Percentiles rank a stretch among this genome's conserved stretches.
Conservation (phyloP, 1,140 invertebrate genomes). For the Phocides pigmalion region DNA sequence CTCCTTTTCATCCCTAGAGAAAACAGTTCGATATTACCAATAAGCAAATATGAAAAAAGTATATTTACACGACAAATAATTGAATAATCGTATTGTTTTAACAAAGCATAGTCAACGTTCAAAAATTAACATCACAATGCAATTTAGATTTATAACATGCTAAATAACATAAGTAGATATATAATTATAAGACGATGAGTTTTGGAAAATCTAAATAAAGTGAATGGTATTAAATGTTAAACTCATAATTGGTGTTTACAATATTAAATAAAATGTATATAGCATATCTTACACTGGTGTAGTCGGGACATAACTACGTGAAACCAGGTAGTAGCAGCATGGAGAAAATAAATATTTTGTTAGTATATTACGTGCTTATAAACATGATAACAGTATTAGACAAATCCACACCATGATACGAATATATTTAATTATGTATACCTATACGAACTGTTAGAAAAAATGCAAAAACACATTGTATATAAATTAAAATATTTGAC, state of each 20-base stretch:
- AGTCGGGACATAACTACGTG: constrained; percentile 82
- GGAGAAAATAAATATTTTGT: constrained; percentile 59
- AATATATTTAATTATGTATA: constrained; percentile 26
- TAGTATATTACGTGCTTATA: constrained; percentile 55
- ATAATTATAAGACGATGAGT: neutral
- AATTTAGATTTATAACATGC: neutral
- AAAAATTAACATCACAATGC: neutral
- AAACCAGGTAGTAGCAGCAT: constrained; percentile 69
- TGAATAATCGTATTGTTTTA: neutral
- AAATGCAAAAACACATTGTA: constrained; percentile 24
- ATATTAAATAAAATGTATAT: constrained; percentile 13
- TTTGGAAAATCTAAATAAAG: constrained; percentile 8
- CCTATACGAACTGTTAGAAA: constrained; percentile 24
- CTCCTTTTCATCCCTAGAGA: constrained; percentile 91
- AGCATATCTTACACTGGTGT: constrained; percentile 86
- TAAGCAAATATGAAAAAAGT: neutral
- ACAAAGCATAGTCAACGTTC: neutral
- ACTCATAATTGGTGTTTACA: neutral
- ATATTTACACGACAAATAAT: neutral
- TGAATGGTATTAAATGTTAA: constrained; percentile 9
- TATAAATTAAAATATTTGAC: constrained; percentile 1
- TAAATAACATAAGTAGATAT: neutral
- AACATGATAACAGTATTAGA: constrained; percentile 1
- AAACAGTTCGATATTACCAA: constrained; percentile 30
- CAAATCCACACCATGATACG: constrained; percentile 23